Conservation (phyloP, 2,888 invertebrate genomes). For the Isoperla grammatica region DNA sequence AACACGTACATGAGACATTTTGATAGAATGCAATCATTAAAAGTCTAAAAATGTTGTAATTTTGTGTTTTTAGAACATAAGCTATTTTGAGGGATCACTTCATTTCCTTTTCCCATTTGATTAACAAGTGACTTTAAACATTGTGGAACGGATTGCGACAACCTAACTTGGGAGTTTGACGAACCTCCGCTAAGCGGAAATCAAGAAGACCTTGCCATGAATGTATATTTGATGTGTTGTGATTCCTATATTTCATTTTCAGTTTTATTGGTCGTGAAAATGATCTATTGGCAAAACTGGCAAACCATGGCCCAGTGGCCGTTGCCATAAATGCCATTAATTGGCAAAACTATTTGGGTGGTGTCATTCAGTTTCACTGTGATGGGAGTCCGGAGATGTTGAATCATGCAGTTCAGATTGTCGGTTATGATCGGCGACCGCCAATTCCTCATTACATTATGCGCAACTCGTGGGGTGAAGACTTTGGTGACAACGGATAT, state of each 20-base stretch:
- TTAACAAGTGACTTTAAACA: too few species aligned
- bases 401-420: slow-evolving; percentile 80
- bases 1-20: too few species aligned
- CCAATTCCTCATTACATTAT: slow-evolving; percentile 74
- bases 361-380: slow-evolving; percentile 78
- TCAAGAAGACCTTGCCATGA: too few species aligned
- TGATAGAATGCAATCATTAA: too few species aligned
- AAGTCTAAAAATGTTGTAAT: too few species aligned
- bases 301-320: slow-evolving; percentile 68
- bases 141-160: too few species aligned
- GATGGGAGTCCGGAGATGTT: slow-evolving; percentile 51
- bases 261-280: slow-evolving; percentile 63
- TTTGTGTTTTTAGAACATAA: too few species aligned
- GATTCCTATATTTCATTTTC: slow-evolving; percentile 32
- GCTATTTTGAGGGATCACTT: too few species aligned
- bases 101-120: too few species aligned
- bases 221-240: too few species aligned
- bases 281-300: slow-evolving; percentile 54
- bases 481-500: slow-evolving; percentile 72
- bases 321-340: slow-evolving; percentile 76
- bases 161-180: too few species aligned
- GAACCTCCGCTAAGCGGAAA: too few species aligned
- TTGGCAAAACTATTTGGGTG: slow-evolving; percentile 84
- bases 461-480: slow-evolving; percentile 77
- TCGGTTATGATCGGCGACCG: slow-evolving; percentile 72